phyloP scores from a whole-genome alignment of 2,113 vertebrate species.

The Tangachromis dhanisi region DNA sequence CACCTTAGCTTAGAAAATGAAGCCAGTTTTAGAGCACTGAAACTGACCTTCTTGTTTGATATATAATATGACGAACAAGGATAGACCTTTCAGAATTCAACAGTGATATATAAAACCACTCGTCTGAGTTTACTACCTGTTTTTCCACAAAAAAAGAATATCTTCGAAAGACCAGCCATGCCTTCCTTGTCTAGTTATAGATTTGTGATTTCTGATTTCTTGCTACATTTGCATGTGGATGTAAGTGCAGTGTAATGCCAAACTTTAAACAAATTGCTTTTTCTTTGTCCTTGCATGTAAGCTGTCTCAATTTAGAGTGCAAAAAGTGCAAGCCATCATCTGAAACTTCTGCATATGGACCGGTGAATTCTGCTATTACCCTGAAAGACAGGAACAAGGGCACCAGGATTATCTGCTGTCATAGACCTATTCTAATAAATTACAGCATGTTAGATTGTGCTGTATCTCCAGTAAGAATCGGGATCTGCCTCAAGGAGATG shows the following conservation, averaged over 20 bases:
- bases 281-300: slow-evolving; percentile 10
- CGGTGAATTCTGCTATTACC: slow-evolving; percentile 58
- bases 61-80: background rate
- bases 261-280: background rate
- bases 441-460: slow-evolving; percentile 55
- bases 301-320: background rate
- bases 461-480: slow-evolving; percentile 39
- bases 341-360: slow-evolving; percentile 28
- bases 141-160: slow-evolving; percentile 1
- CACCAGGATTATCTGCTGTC: slow-evolving; percentile 52
- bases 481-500: slow-evolving; percentile 44
- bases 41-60: slow-evolving; percentile 32
- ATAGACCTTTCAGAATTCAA: slow-evolving; percentile 12
- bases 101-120: background rate
- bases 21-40: background rate
- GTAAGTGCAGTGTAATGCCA: background rate
- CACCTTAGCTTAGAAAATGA: slow-evolving; percentile 24
- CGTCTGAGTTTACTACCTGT: background rate
- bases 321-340: background rate
- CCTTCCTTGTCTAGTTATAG: background rate
- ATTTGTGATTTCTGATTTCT: background rate
- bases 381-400: slow-evolving; percentile 65
- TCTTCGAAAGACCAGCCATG: background rate
- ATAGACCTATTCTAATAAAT: slow-evolving; percentile 65
- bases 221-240: slow-evolving; percentile 10